Percentiles rank a stretch among this genome's conserved stretches.
These are phyloP conservation scores for Loripinus fragilis DNA, from an alignment of 2,888 invertebrate species.

Conservation along the genomic window DNA sequence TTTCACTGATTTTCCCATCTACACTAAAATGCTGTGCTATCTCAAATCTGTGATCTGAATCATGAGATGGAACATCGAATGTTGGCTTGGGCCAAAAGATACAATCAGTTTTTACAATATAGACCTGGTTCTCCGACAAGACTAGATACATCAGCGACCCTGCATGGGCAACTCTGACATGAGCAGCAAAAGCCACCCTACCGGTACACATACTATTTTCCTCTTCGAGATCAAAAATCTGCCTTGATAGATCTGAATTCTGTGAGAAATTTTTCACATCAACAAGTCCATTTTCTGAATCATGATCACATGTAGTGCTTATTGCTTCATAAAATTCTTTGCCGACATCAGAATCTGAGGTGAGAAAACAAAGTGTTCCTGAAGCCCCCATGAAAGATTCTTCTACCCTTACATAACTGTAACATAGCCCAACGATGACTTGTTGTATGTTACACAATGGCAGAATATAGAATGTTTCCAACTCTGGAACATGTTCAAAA, in stretches of 20 bases:
- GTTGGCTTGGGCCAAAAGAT: constrained; percentile 77
- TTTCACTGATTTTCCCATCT: constrained; percentile 73
- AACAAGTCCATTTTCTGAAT: constrained; percentile 49
- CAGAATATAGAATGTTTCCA: constrained; percentile 77
- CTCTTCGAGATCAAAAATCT: constrained; percentile 69
- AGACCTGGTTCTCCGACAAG: constrained; percentile 76
- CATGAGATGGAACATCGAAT: constrained; percentile 68
- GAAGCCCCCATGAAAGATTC: constrained; percentile 79
- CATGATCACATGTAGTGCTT: constrained; percentile 43
- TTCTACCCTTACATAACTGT: constrained; percentile 77
- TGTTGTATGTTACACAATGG: constrained; percentile 79
- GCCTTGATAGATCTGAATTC: constrained; percentile 68
- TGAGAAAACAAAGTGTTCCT: constrained; percentile 78
- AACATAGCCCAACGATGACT: constrained; percentile 76
- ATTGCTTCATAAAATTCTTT: constrained; percentile 75
- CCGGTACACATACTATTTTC: constrained; percentile 70
- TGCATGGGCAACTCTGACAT: constrained; percentile 62
- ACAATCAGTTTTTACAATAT: constrained; percentile 74
- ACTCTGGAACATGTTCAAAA: constrained; percentile 72
- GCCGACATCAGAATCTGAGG: constrained; percentile 69
- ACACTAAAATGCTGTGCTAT: constrained; percentile 77
- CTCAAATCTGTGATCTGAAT: constrained; percentile 67
- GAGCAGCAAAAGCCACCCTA: constrained; percentile 65
- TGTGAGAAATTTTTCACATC: constrained; percentile 68
- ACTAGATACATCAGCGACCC: constrained; percentile 68